Conservation (phyloP, 1,140 invertebrate species). For the Trachelipus rathkii region DNA sequence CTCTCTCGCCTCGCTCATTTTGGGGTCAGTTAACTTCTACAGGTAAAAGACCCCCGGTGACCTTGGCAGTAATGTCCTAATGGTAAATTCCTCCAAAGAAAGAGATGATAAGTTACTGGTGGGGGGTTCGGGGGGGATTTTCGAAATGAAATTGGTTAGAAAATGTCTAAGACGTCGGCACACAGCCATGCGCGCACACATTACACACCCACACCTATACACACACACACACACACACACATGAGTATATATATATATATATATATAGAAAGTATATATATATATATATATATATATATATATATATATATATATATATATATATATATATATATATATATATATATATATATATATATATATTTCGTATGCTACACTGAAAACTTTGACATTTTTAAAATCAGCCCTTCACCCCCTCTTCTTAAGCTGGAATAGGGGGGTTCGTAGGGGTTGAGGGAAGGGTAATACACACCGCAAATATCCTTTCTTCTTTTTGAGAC, state of each 20-base stretch:
- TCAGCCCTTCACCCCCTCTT: no score
- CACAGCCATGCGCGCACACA: no score
- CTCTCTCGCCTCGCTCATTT: neutral
- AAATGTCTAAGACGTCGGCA: no score
- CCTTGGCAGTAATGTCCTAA: neutral
- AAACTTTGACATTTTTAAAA: neutral
- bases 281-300: constrained; percentile 14
- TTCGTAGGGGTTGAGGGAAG: no score
- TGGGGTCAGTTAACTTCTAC: neutral
- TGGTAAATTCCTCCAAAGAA: constrained; percentile 2
- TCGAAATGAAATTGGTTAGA: no score
- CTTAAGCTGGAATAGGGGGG: no score
- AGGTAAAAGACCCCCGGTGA: neutral
- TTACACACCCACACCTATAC: no score
- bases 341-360: neutral
- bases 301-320: constrained; percentile 13
- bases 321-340: constrained; percentile 1
- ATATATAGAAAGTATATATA: constrained; percentile 5
- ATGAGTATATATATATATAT: constrained; percentile 11
- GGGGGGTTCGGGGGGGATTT: no score
- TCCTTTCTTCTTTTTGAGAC: neutral
- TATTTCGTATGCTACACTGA: neutral
- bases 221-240: constrained; percentile 16
- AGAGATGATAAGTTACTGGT: neutral
- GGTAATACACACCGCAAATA: no score